phyloP scores from a whole-genome alignment of 2,113 vertebrate species.

The Entelurus aequoreus region DNA sequence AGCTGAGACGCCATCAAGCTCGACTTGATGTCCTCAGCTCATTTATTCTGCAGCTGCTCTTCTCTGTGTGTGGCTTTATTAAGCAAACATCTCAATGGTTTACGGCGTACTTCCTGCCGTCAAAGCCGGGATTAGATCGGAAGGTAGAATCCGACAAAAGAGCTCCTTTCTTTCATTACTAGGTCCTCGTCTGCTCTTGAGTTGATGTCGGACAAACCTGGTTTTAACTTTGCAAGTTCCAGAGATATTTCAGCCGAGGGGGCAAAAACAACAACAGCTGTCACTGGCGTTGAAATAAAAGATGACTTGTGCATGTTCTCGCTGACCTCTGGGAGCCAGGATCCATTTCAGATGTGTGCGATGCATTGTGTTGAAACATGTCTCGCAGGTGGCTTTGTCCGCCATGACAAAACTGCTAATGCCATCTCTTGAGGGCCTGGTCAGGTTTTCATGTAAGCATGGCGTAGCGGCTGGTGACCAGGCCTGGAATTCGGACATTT shows the following conservation, averaged over 20 bases:
- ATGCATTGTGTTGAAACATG: not conserved
- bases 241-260: not conserved
- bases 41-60: slow-evolving; percentile 4
- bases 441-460: not conserved
- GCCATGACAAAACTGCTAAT: not conserved
- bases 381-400: not conserved
- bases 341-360: not conserved
- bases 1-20: slow-evolving; percentile 1
- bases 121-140: not conserved
- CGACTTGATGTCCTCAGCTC: not conserved
- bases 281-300: not conserved
- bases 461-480: too few relatives aligned
- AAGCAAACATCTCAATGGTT: not conserved
- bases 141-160: not conserved
- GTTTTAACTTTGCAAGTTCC: too few relatives aligned
- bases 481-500: too few relatives aligned
- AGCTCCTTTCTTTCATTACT: not conserved
- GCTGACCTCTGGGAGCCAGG: not conserved
- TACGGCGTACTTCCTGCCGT: not conserved
- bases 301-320: not conserved
- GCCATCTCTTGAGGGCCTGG: not conserved
- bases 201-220: too few relatives aligned
- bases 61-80: not conserved
- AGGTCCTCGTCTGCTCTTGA: too few relatives aligned
- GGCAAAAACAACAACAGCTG: not conserved